These are phyloP conservation scores for Acomys russatus DNA, from an alignment of 2,797 vertebrate genomes.

Conservation along the genomic window DNA sequence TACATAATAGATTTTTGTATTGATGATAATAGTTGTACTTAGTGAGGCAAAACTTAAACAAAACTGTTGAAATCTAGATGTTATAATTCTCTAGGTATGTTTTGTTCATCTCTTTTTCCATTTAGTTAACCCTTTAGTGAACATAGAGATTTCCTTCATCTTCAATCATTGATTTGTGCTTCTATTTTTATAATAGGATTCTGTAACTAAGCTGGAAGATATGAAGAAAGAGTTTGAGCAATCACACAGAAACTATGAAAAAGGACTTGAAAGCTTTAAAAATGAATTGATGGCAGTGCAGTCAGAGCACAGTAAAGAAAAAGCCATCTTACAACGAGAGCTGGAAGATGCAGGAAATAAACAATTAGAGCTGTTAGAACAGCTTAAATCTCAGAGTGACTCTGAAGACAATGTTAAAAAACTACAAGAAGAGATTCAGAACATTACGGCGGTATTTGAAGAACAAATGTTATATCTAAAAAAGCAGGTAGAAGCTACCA, in stretches of 20 bases:
- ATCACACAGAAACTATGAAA: conserved; percentile 87
- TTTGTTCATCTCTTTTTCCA: conserved; percentile 40
- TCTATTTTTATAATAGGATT: conserved; percentile 90
- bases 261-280: conserved; percentile 90
- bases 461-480: conserved; percentile 89
- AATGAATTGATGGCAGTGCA: conserved; percentile 88
- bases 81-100: background rate
- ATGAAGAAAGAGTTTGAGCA: conserved; percentile 90
- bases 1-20: background rate
- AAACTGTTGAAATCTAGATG: conserved; percentile 11
- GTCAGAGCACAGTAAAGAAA: conserved; percentile 90
- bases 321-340: conserved; percentile 90
- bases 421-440: conserved; percentile 87
- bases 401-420: conserved; percentile 86
- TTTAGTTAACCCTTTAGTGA: background rate
- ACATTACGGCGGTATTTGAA: conserved; percentile 87
- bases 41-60: background rate
- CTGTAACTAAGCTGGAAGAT: conserved; percentile 85
- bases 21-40: conserved; percentile 9
- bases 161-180: conserved; percentile 67
- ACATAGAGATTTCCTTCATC: background rate
- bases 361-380: conserved; percentile 87
- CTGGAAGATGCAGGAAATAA: conserved; percentile 89
- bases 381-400: conserved; percentile 87
- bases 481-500: conserved; percentile 88